Evolutionary conservation across 64 coral and sea anemone species (phyloP).

Genomic region (Montipora foliosa): DNA sequence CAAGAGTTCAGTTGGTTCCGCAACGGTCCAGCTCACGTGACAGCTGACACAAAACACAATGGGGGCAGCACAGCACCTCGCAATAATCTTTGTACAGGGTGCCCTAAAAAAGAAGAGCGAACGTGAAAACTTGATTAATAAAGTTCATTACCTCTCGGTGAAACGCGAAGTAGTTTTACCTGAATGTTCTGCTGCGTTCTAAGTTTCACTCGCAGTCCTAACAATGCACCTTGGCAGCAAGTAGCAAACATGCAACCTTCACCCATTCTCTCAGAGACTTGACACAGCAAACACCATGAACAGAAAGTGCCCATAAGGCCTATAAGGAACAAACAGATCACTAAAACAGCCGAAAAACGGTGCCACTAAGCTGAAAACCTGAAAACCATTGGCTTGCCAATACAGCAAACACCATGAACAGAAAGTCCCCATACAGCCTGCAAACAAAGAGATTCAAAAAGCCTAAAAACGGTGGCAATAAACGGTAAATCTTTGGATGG

Average conservation of each 20-base stretch:
- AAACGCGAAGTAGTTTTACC: slow-evolving; percentile 44
- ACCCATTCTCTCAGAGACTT: slow-evolving; percentile 88
- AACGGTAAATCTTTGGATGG: too few relatives aligned
- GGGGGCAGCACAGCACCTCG: slow-evolving; percentile 41
- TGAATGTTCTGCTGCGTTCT: slow-evolving; percentile 89
- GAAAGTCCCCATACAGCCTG: slow-evolving; percentile 35
- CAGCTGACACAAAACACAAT: slow-evolving; percentile 82
- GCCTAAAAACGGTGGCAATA: too few relatives aligned
- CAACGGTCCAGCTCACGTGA: slow-evolving; percentile 74
- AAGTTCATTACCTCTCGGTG: too few relatives aligned
- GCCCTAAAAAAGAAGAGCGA: slow-evolving; percentile 36
- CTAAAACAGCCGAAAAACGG: too few relatives aligned
- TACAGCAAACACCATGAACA: slow-evolving; percentile 62
- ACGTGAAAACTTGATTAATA: background rate
- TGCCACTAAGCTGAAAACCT: too few relatives aligned
- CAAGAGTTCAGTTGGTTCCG: background rate
- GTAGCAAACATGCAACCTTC: slow-evolving; percentile 90
- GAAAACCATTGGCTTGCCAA: too few relatives aligned
- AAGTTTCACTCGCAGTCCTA: slow-evolving; percentile 83
- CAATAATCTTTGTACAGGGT: slow-evolving; percentile 86
- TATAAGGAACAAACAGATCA: background rate
- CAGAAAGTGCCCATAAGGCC: slow-evolving; percentile 62
- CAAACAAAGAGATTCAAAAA: background rate
- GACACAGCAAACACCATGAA: slow-evolving; percentile 59
- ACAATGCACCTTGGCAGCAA: slow-evolving; percentile 78